phyloP scores from a whole-genome alignment of 2,797 vertebrate species.

The Oceanodroma leucorhoa region DNA sequence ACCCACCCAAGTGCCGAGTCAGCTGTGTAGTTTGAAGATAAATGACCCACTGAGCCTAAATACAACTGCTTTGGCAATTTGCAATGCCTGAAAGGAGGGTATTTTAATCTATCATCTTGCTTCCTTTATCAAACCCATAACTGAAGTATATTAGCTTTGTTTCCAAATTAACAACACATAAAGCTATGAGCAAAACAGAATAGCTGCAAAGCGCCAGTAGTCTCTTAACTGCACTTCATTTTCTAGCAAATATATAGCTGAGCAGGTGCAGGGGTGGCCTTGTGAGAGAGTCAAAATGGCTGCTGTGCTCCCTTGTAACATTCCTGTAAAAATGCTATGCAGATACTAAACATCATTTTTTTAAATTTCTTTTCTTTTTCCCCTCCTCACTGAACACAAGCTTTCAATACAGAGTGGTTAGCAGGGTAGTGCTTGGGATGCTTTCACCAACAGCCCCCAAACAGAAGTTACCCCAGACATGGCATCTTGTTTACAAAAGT shows the following conservation, averaged over 20 bases:
- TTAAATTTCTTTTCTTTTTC: not conserved
- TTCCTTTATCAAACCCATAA: not conserved
- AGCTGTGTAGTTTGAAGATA: constrained; percentile 42
- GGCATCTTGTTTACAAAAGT: not conserved
- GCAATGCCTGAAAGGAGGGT: not conserved
- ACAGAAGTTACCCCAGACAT: not conserved
- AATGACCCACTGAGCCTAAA: constrained; percentile 15
- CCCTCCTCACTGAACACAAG: not conserved
- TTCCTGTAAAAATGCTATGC: not conserved
- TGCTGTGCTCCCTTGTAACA: not conserved
- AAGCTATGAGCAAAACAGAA: not conserved
- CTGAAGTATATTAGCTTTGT: not conserved
- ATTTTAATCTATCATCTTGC: not conserved
- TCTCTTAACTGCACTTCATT: not conserved
- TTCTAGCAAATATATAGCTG: not conserved
- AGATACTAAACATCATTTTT: not conserved
- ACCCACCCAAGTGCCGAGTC: constrained; percentile 36
- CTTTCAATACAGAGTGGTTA: not conserved
- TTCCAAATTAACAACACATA: constrained; percentile 40
- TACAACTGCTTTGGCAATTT: not conserved
- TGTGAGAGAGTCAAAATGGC: not conserved
- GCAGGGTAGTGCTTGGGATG: not conserved
- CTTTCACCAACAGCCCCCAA: not conserved
- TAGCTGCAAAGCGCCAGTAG: not conserved
- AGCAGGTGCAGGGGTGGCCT: not conserved